Conservation (phyloP, 2,113 vertebrate species). For the Myotis yumanensis region DNA sequence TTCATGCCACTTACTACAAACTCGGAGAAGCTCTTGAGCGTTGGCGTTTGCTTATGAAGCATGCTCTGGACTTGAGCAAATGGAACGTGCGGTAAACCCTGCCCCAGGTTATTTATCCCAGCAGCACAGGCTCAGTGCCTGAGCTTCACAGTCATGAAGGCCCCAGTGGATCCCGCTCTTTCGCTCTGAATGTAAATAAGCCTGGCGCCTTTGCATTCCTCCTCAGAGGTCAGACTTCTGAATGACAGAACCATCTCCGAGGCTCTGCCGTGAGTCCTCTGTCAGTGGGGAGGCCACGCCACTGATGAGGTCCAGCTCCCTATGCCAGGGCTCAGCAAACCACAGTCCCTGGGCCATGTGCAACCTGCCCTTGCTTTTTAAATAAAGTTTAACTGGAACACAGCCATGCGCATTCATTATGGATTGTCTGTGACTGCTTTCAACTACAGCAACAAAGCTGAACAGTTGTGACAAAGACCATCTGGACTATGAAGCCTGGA, state of each 20-base stretch:
- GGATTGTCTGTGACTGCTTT: not conserved
- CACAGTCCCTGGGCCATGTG: not conserved
- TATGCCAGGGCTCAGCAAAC: not conserved
- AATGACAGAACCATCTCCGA: constrained; percentile 20
- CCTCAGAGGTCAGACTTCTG: constrained; percentile 21
- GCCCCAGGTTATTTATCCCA: constrained; percentile 45
- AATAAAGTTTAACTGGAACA: constrained; percentile 44
- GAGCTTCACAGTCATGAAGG: constrained; percentile 15
- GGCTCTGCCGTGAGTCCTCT: not conserved
- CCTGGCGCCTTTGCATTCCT: constrained; percentile 24
- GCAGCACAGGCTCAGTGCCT: not conserved
- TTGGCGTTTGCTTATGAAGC: constrained; percentile 57
- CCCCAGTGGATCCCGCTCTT: constrained; percentile 20
- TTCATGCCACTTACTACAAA: not conserved
- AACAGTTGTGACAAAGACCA: not conserved
- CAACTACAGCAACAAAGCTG: not conserved
- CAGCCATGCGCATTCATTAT: not conserved
- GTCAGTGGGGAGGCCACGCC: not conserved
- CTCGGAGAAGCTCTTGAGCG: not conserved
- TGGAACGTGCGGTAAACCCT: constrained; percentile 3
- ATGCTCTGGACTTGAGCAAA: constrained; percentile 49
- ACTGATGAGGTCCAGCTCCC: not conserved
- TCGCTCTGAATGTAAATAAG: constrained; percentile 69
- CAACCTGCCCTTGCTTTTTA: not conserved
- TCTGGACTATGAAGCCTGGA: not conserved